Evolutionary conservation across 2,888 invertebrate species (phyloP).

Genomic region (Leptinotarsa peninsularis): DNA sequence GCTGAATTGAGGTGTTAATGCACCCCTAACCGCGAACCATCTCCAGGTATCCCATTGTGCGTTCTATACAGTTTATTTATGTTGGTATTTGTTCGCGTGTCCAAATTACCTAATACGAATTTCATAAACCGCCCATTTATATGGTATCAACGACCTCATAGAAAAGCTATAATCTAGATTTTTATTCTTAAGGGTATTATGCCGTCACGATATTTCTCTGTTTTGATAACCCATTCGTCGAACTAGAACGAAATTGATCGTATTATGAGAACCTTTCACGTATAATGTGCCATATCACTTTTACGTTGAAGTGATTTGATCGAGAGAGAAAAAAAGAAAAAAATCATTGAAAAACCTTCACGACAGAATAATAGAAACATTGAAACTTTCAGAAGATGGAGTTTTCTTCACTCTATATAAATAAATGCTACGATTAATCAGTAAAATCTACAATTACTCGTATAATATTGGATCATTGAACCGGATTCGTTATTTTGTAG

Average conservation of each 20-base stretch:
- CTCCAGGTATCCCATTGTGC: slow-evolving; percentile 20
- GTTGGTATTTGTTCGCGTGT: slow-evolving; percentile 34
- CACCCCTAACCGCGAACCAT: slow-evolving; percentile 7
- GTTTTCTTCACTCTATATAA: too few species aligned
- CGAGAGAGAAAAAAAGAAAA: neutral
- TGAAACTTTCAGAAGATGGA: too few species aligned
- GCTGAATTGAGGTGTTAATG: neutral
- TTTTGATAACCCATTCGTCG: slow-evolving; percentile 17
- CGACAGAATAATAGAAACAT: too few species aligned
- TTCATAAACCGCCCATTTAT: slow-evolving; percentile 32
- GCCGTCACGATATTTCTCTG: slow-evolving; percentile 33
- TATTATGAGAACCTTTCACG: slow-evolving; percentile 4
- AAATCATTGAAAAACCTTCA: too few species aligned
- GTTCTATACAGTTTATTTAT: slow-evolving; percentile 5
- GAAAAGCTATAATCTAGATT: slow-evolving; percentile 39
- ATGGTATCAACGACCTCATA: slow-evolving; percentile 31
- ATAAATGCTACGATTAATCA: too few species aligned
- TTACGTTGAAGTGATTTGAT: neutral
- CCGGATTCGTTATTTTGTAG: too few species aligned
- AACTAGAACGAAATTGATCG: neutral
- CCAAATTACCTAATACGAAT: slow-evolving; percentile 38
- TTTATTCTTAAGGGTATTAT: slow-evolving; percentile 38
- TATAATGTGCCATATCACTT: neutral
- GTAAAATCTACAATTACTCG: too few species aligned
- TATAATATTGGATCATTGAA: too few species aligned